Evolutionary conservation across 2,797 vertebrate species (phyloP).

Genomic region (Argyrosomus regius): DNA sequence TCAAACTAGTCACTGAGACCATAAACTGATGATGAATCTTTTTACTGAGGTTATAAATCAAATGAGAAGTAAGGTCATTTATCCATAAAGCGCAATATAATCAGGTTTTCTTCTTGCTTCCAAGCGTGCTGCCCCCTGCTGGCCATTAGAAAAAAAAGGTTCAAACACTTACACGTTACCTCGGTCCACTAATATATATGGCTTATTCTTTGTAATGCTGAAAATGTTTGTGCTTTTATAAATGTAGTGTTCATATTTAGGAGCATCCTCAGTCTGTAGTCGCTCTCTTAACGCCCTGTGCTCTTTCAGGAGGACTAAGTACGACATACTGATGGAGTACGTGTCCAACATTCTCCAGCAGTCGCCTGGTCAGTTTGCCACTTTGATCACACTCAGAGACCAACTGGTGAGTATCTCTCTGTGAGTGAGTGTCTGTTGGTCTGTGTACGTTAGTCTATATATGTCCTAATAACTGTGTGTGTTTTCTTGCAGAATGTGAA

Average conservation of each 20-base stretch:
- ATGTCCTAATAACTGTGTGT: not conserved
- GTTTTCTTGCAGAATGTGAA: slow-evolving; percentile 83
- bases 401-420: slow-evolving; percentile 87
- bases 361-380: slow-evolving; percentile 83
- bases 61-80: no score
- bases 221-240: not conserved
- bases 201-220: no score
- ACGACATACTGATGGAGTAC: slow-evolving; percentile 94
- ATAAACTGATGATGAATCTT: no score
- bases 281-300: not conserved
- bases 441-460: not conserved
- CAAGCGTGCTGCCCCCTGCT: no score
- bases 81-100: no score
- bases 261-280: not conserved
- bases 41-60: no score
- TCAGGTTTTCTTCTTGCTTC: no score
- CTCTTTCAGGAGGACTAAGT: slow-evolving; percentile 90
- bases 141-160: no score
- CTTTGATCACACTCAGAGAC: slow-evolving; percentile 85
- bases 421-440: not conserved
- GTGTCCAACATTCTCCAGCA: slow-evolving; percentile 87
- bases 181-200: no score
- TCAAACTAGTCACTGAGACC: no score
- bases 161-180: no score
- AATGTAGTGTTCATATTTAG: not conserved